Conservation (phyloP, 2,888 invertebrate species). For the Oscheius sp. region DNA sequence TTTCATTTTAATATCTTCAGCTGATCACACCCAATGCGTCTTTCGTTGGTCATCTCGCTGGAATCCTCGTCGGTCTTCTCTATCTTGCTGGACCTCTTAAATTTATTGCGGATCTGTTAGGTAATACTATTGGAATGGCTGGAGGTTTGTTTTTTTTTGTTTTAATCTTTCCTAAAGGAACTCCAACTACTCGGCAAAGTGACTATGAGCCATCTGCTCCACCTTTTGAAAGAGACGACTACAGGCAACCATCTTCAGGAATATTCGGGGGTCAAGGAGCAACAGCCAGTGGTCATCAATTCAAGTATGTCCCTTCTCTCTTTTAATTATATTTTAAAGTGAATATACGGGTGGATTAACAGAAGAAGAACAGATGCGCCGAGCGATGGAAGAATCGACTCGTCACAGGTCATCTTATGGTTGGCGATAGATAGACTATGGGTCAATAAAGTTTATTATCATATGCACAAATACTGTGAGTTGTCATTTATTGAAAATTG, state of each 20-base stretch:
- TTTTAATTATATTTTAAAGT: slow-evolving; percentile 20
- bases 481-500: slow-evolving; percentile 16
- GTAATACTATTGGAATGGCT: background rate
- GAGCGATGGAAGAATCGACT: slow-evolving; percentile 64
- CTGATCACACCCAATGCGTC: slow-evolving; percentile 77
- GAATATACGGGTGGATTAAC: slow-evolving; percentile 69
- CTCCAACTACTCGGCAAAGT: background rate
- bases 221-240: background rate
- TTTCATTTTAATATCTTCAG: slow-evolving; percentile 77
- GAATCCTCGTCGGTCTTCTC: slow-evolving; percentile 76
- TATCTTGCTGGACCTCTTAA: slow-evolving; percentile 75
- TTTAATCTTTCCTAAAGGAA: too few species aligned
- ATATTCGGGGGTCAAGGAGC: slow-evolving; percentile 9
- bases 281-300: background rate
- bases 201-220: slow-evolving; percentile 10
- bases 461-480: slow-evolving; percentile 30
- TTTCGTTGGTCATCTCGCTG: slow-evolving; percentile 77
- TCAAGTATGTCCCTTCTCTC: slow-evolving; percentile 1
- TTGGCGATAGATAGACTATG: slow-evolving; percentile 46
- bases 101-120: slow-evolving; percentile 18
- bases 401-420: slow-evolving; percentile 25
- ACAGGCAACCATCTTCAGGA: background rate
- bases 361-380: slow-evolving; percentile 70
- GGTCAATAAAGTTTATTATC: slow-evolving; percentile 43
- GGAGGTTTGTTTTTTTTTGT: background rate